phyloP scores from a whole-genome alignment of 2,888 invertebrate genomes.

The Linyphia triangularis region DNA sequence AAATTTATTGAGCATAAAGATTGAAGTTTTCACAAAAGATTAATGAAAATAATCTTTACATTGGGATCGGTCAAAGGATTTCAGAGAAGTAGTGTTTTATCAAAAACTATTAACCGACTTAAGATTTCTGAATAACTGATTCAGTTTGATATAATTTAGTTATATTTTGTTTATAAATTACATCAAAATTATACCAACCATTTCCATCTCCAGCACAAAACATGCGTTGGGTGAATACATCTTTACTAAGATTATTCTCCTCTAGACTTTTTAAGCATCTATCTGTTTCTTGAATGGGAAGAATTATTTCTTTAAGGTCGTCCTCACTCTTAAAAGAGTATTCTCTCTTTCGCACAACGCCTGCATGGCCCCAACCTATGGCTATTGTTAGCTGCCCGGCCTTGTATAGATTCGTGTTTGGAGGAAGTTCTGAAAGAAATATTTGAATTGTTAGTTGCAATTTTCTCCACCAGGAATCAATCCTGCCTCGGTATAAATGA shows the following conservation, averaged over 20 bases:
- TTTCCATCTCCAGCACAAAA: conserved; percentile 67
- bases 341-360: neutral
- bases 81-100: too few species aligned
- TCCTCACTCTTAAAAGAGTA: neutral
- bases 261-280: conserved; percentile 25
- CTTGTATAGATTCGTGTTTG: conserved; percentile 28
- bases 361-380: conserved; percentile 67
- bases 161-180: too few species aligned
- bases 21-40: too few species aligned
- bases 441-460: neutral
- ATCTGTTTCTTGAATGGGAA: conserved; percentile 45
- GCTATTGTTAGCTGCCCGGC: conserved; percentile 34
- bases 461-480: neutral
- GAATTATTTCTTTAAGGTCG: conserved; percentile 44
- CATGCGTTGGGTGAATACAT: conserved; percentile 59
- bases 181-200: conserved; percentile 7
- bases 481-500: too few species aligned
- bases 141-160: too few species aligned
- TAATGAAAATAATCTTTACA: too few species aligned
- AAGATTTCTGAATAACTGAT: too few species aligned
- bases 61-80: too few species aligned
- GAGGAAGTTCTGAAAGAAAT: conserved; percentile 30
- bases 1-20: too few species aligned
- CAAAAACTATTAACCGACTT: neutral
- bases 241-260: neutral